Base-by-base conservation (phyloP, 2,888 invertebrate species). In the Phyllotreta cruciferae region DNA sequence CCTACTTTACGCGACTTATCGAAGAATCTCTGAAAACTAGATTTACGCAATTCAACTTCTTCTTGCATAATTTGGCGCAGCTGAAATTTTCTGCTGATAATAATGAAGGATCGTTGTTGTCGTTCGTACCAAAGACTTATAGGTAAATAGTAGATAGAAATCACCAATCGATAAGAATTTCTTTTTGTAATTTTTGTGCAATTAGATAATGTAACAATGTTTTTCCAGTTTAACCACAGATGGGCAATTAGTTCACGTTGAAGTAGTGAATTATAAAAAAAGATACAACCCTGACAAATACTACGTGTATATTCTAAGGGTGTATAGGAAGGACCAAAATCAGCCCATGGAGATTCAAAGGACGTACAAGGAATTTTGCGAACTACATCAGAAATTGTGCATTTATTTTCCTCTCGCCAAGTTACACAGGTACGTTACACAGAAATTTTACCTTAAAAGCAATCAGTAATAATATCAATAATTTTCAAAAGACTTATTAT, bases 41-140 rank as follows among this genome's bases (percentile, higher is more conserved):
- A 87, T 98, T 96, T 77, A 97, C 98, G 0, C 97, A 97, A 66
- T 92, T 98, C 75, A 99, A 99, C 84, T 99, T 99, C 84, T 98
- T 99, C 84, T 85, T 98, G 54, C 99, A 99, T 83, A 97, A 97
- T 81, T 67, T 75, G 54, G 70, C 74, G 11, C 74, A 74, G 49
- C 83, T 96, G 75, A 85, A 96, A 70, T 96, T 96, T 74, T 90
- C 92, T 60, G 92, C 91, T n/a, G 95, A 95, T 69, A 93, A 93
- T 74, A 87, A 86, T 68, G 90, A 85, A 70, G 92, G 88, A 37
- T 91, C 92, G 70, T 82, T 96, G 9, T 83, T 99, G 3, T 94
- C 96, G 0, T 98, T 99, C 83, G 94, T 96, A 78, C 96, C 97
- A 0, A 89, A 94, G 71, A 91, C 93, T 47, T 97, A 95, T 81